Evolutionary conservation across 2,797 vertebrate genomes (phyloP).

Genomic region (Rhinogobio ventralis): DNA sequence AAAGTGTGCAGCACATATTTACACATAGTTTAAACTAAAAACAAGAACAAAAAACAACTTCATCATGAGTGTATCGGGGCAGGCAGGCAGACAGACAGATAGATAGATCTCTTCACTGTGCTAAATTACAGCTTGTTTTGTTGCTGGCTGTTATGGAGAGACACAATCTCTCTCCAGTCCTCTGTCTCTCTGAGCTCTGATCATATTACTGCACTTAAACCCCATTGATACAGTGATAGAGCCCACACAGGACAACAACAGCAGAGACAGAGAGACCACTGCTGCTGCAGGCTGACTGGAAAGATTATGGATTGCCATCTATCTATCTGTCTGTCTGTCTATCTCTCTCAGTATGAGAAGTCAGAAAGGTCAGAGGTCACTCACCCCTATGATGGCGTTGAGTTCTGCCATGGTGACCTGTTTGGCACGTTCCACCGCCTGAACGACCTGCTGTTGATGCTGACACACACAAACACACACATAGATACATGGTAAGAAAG

Average conservation of each 20-base stretch:
- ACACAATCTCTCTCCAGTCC: slow-evolving; percentile 27
- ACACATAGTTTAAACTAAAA: too few species aligned
- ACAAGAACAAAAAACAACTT: too few species aligned
- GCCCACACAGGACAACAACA: slow-evolving; percentile 32
- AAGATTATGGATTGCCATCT: neutral
- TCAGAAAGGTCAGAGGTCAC: slow-evolving; percentile 64
- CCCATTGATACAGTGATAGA: slow-evolving; percentile 25
- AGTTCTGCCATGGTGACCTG: slow-evolving; percentile 86
- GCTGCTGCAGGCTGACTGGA: neutral
- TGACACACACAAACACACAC: slow-evolving; percentile 56
- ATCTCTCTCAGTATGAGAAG: neutral
- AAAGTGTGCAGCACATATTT: too few species aligned
- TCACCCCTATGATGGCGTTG: slow-evolving; percentile 90
- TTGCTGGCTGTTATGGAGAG: slow-evolving; percentile 27
- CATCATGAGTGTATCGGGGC: too few species aligned
- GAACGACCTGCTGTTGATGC: slow-evolving; percentile 88
- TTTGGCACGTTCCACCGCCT: slow-evolving; percentile 85
- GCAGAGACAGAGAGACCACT: slow-evolving; percentile 13
- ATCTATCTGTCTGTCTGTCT: neutral
- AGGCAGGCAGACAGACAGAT: too few species aligned
- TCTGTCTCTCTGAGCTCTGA: slow-evolving; percentile 47
- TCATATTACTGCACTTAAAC: slow-evolving; percentile 48
- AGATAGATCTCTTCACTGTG: slow-evolving; percentile 4
- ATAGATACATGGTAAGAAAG: neutral
- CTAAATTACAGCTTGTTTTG: slow-evolving; percentile 39